Base-by-base conservation (phyloP, 2,113 vertebrate species). In the Coreoperca whiteheadi region DNA sequence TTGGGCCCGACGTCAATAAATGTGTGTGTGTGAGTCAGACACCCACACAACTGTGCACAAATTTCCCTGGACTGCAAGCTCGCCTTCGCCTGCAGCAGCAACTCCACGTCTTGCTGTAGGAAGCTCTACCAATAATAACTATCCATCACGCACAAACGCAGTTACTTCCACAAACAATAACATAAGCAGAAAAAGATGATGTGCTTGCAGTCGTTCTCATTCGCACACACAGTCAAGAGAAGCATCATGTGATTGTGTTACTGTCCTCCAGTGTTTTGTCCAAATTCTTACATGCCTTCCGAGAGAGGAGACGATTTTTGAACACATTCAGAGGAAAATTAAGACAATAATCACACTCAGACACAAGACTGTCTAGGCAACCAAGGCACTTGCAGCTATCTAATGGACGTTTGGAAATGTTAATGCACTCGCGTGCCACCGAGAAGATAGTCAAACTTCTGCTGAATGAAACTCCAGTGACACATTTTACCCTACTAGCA, bases 341-440 rank as follows among this genome's bases (percentile, higher is more conserved):
- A 39, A 30, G 63, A 50, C 54, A 56, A 72, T 57, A 61, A 63
- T 76, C 65, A 65, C 66, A 50, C 64, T 46, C 28, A 43, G 53
- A 79, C 34, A 74, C 5, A 6, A 61, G 28, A 34, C 15, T 34
- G 16, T 14, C 51, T 12, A 4, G 16, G 76, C 11, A 50, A 61
- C 74, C 25, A 0, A 30, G 34, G 5, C 1, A n/a, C 3, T 43
- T 8, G 14, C 28, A 64, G 25, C 46, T 23, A 21, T 11, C 34
- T 50, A 50, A 67, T 51, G 59, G 5, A 60, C 37, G 23, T 10
- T 4, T 67, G 56, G 28, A 68, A n/a, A 21, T 25, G 41, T 28
- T 67, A 23, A 15, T 39, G 56, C 14, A 16, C 34, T 25, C 6
- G 0, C 6, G 10, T 32, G 41, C 32, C 14, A 46, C 51, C 43